These are phyloP conservation scores for Echeneis naucrates DNA, from an alignment of 2,797 vertebrate genomes.

Conservation along the genomic window DNA sequence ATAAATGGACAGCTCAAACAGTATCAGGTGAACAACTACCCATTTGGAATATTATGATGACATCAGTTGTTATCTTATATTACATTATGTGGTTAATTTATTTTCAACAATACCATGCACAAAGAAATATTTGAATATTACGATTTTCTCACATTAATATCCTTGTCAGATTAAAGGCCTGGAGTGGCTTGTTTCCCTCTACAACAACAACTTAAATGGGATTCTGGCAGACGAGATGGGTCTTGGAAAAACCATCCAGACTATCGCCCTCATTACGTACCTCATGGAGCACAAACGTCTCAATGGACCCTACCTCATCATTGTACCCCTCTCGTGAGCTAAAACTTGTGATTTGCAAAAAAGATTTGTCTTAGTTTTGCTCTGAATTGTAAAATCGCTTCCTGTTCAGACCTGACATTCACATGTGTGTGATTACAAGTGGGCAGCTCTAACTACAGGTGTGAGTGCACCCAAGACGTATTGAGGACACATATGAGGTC, in stretches of 20 bases:
- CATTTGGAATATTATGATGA: too few species aligned
- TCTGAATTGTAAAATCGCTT: neutral
- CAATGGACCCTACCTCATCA: conserved; percentile 97
- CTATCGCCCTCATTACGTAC: conserved; percentile 97
- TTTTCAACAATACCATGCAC: too few species aligned
- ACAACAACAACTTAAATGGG: conserved; percentile 97
- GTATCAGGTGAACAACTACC: conserved; percentile 88
- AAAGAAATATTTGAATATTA: neutral
- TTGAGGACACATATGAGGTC: too few species aligned
- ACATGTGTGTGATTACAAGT: too few species aligned
- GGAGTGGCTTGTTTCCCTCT: conserved; percentile 96
- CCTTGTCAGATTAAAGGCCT: conserved; percentile 94
- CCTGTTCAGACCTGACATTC: neutral
- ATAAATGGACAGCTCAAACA: conserved; percentile 95
- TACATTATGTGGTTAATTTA: too few species aligned
- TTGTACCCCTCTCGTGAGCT: conserved; percentile 93
- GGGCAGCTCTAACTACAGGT: too few species aligned
- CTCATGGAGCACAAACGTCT: conserved; percentile 98
- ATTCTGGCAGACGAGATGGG: conserved; percentile 98
- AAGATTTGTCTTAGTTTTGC: neutral
- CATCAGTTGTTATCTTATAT: too few species aligned
- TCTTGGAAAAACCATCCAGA: conserved; percentile 96
- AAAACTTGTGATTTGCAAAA: neutral
- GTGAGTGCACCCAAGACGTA: too few species aligned
- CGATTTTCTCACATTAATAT: too few species aligned